phyloP scores from a whole-genome alignment of 2,888 invertebrate genomes.

The Smittia aterrima region DNA sequence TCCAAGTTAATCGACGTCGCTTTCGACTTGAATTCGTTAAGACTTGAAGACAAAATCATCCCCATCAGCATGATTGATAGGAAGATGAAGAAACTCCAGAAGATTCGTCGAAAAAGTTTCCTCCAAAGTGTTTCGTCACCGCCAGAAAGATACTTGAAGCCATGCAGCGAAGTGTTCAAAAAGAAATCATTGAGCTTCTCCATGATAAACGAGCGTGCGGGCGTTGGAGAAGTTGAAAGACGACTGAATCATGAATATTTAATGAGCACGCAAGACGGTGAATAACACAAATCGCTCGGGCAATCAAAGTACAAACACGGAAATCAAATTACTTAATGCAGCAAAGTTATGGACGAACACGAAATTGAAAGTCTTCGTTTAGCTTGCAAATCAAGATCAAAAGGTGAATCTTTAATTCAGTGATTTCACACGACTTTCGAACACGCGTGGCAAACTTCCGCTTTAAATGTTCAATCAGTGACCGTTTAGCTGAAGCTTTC shows the following conservation, averaged over 20 bases:
- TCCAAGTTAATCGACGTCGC: slow-evolving; percentile 17
- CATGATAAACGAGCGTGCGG: neutral
- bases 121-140: neutral
- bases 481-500: no score
- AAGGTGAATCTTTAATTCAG: no score
- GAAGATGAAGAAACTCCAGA: neutral
- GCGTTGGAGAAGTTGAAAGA: neutral
- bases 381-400: no score
- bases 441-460: no score
- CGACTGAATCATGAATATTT: slow-evolving; percentile 19
- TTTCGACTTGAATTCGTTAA: neutral
- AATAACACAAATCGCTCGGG: no score
- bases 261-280: neutral
- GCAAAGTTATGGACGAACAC: no score
- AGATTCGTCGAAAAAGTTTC: neutral
- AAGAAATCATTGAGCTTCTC: neutral
- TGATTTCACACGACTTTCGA: no score
- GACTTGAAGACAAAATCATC: neutral
- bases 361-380: no score
- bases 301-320: no score
- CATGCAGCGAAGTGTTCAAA: slow-evolving; percentile 9
- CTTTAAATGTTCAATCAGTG: no score
- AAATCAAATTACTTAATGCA: no score
- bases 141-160: slow-evolving; percentile 10
- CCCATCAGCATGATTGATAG: neutral